A percentile compares a stretch with the other conserved stretches of the same genome.
Conservation (phyloP, 2,888 invertebrate species). For the Cancer borealis region DNA sequence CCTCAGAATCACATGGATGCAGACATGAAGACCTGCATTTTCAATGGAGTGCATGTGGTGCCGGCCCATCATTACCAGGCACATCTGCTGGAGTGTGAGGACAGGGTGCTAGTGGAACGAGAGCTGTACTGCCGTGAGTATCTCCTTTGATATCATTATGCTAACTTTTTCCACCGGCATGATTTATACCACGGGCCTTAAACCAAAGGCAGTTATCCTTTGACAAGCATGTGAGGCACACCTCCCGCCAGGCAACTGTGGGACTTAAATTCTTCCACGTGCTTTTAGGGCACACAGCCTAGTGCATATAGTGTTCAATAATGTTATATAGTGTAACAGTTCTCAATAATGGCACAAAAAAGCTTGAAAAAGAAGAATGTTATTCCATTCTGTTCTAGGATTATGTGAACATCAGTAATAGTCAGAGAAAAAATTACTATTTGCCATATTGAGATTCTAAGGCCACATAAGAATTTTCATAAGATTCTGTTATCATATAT, state of each 20-base stretch:
- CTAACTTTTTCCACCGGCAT: neutral
- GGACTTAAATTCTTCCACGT: neutral
- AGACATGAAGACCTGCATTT: conserved; percentile 64
- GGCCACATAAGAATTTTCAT: too few relatives aligned
- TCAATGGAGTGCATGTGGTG: conserved; percentile 68
- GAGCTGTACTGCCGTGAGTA: conserved; percentile 61
- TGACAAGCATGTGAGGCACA: neutral
- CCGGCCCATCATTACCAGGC: conserved; percentile 39
- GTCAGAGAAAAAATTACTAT: too few relatives aligned
- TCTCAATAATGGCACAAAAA: too few relatives aligned
- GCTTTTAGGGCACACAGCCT: neutral
- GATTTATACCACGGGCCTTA: neutral
- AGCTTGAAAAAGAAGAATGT: too few relatives aligned
- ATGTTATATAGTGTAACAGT: neutral
- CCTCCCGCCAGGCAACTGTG: neutral
- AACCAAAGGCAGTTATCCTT: neutral
- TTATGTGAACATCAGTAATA: too few relatives aligned
- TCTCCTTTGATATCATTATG: neutral
- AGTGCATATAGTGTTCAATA: neutral
- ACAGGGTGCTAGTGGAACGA: conserved; percentile 53
- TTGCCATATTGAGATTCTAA: too few relatives aligned
- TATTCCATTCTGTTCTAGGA: too few relatives aligned
- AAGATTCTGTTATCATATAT: too few relatives aligned
- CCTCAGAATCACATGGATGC: conserved; percentile 58
- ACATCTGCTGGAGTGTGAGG: conserved; percentile 56